Evolutionary conservation across 2,113 vertebrate species (phyloP).

Genomic region (Camelus bactrianus): DNA sequence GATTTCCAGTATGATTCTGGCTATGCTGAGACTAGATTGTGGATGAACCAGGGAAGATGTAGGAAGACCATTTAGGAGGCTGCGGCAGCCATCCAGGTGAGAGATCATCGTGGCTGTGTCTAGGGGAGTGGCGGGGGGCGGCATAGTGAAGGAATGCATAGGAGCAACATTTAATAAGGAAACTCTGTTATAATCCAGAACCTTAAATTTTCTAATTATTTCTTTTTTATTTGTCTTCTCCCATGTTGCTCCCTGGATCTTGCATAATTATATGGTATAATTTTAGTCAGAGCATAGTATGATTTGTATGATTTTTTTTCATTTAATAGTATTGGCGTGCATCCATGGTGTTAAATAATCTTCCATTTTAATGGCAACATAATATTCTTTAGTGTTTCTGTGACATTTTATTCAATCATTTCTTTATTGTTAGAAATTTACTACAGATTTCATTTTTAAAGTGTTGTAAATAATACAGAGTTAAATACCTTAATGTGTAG

Average conservation of each 20-base stretch:
- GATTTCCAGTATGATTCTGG: neutral
- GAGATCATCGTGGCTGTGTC: neutral
- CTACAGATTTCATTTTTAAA: conserved; percentile 49
- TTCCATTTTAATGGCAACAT: conserved; percentile 1
- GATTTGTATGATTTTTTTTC: neutral
- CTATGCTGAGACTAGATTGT: neutral
- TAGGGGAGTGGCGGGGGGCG: neutral
- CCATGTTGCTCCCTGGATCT: neutral
- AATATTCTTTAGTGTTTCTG: conserved; percentile 39
- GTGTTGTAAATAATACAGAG: conserved; percentile 27
- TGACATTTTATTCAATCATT: conserved; percentile 33
- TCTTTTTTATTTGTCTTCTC: conserved; percentile 21
- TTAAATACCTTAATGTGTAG: conserved; percentile 2
- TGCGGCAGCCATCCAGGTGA: neutral
- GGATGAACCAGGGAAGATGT: neutral
- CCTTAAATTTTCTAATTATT: conserved; percentile 18
- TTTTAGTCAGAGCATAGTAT: conserved; percentile 18
- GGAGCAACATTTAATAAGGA: neutral
- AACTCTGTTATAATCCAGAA: neutral
- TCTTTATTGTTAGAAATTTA: conserved; percentile 51
- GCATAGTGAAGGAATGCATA: neutral
- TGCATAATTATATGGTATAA: neutral
- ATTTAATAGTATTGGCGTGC: neutral
- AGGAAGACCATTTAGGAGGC: neutral
- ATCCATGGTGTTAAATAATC: neutral